Evolutionary conservation across 2,113 vertebrate genomes (phyloP).

Genomic region (Sinocyclocheilus anophthalmus): DNA sequence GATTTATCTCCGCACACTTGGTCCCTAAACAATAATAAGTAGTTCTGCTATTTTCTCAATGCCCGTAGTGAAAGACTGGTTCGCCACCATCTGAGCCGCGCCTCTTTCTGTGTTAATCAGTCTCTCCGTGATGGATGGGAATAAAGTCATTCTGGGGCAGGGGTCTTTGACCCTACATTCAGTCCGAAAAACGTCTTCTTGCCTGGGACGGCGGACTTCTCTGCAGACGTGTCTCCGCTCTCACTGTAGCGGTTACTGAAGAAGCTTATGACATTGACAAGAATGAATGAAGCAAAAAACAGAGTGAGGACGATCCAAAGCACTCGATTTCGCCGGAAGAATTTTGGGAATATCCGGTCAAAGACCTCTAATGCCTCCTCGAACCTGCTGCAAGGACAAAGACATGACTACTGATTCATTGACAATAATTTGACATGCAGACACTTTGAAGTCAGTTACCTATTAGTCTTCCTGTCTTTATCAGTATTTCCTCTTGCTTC

Average conservation of each 20-base stretch:
- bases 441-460: constrained; percentile 59
- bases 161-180: constrained; percentile 60
- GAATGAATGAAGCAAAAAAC: constrained; percentile 69
- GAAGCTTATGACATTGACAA: constrained; percentile 74
- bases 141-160: constrained; percentile 52
- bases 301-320: constrained; percentile 70
- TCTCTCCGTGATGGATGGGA: not conserved
- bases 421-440: not conserved
- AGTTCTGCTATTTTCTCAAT: constrained; percentile 32
- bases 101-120: constrained; percentile 30
- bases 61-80: constrained; percentile 41
- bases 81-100: too few species aligned
- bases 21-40: constrained; percentile 65
- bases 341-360: constrained; percentile 68
- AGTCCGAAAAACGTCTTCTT: constrained; percentile 64
- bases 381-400: constrained; percentile 66
- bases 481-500: constrained; percentile 67
- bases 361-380: constrained; percentile 70
- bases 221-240: constrained; percentile 66
- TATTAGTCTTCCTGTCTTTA: constrained; percentile 66
- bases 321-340: constrained; percentile 65
- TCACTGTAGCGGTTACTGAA: constrained; percentile 68
- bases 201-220: constrained; percentile 47
- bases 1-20: too few species aligned
- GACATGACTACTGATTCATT: not conserved